A percentile compares a stretch with the other conserved stretches of the same genome.
Conservation (phyloP, 2,797 vertebrate species). For the Varecia variegata region DNA sequence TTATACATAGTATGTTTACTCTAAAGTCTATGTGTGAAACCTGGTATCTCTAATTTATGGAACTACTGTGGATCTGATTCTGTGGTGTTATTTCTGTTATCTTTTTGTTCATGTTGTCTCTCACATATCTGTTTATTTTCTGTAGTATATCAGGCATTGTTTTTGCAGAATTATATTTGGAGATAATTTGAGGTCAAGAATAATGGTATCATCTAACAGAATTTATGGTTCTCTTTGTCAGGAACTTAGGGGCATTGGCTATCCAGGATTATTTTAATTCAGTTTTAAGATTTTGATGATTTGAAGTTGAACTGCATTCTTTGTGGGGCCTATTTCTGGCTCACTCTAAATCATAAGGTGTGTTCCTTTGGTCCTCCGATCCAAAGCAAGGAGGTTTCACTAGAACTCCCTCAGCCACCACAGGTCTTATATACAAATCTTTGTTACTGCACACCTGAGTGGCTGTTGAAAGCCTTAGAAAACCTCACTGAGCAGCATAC, state of each 20-base stretch:
- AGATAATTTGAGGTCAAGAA: not conserved
- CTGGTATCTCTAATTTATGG: not conserved
- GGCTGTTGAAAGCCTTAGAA: not conserved
- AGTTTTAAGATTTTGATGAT: not conserved
- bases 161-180: not conserved
- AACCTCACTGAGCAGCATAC: not conserved
- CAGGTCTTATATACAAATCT: not conserved
- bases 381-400: too few relatives aligned
- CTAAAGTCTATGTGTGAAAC: not conserved
- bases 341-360: not conserved
- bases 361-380: not conserved
- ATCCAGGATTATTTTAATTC: not conserved
- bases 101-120: not conserved
- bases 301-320: not conserved
- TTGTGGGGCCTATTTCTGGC: not conserved
- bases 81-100: not conserved
- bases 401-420: not conserved
- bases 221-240: not conserved
- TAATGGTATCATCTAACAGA: not conserved
- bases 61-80: not conserved
- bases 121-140: not conserved
- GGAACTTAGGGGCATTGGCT: not conserved
- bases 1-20: not conserved
- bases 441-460: not conserved
- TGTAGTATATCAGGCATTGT: not conserved